Conservation (phyloP, 1,140 invertebrate species). For the Chionoecetes opilio region DNA sequence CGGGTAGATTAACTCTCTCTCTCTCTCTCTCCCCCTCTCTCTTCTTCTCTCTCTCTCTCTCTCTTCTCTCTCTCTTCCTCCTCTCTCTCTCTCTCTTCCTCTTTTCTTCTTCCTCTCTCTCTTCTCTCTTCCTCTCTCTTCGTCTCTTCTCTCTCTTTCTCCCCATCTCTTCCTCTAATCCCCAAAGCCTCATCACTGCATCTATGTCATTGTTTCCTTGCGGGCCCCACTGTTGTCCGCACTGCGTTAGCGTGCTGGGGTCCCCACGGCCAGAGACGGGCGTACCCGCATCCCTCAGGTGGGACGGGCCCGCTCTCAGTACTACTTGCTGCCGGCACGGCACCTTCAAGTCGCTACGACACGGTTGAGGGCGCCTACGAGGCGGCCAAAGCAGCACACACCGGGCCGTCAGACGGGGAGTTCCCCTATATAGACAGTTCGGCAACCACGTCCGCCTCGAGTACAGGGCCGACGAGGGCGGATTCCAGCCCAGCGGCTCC, state of each 20-base stretch:
- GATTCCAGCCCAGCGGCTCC: conserved; percentile 67
- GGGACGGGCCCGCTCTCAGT: conserved; percentile 75
- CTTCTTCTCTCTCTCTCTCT: no score
- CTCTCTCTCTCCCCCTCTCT: no score
- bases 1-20: no score
- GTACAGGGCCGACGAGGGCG: conserved; percentile 74
- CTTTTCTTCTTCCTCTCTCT: no score
- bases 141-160: no score
- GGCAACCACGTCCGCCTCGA: conserved; percentile 62
- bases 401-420: conserved; percentile 55
- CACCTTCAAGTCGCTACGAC: conserved; percentile 78
- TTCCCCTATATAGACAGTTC: conserved; percentile 75
- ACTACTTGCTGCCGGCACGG: conserved; percentile 77
- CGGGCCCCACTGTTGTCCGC: conserved; percentile 77
- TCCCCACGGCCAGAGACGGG: conserved; percentile 73
- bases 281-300: conserved; percentile 75
- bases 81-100: no score
- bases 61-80: no score
- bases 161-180: no score
- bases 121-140: no score
- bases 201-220: no score
- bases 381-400: neutral
- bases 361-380: conserved; percentile 78
- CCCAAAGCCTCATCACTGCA: no score
- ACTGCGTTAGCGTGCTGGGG: conserved; percentile 71